Evolutionary conservation across 2,888 invertebrate genomes (phyloP), one percentile per base, ranked within the genome.

Genomic region (Tipula unca): DNA sequence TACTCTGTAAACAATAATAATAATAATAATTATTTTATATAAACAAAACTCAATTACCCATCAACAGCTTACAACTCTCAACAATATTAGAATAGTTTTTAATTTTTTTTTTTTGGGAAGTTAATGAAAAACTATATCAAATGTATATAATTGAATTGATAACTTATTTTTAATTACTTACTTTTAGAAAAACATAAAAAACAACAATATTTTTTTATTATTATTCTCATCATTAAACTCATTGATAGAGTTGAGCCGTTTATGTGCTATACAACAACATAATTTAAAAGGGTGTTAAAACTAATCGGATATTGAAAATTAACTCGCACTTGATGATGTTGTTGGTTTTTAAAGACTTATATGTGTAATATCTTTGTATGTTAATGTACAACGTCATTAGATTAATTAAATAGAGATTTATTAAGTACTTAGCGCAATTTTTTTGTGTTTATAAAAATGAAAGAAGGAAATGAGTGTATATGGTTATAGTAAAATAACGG

Each of bases 301-400:
- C 69, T 69, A 69, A 69, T 69, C 69, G 69, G 69, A 69, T 69
- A 69, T 69, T 69, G 69, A 69, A 25, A 69, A 69, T 69, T 69
- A 69, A 69, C 69, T 69, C 69, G n/a, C n/a, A 69, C 25, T 69
- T 69, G 25, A 69, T 69, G 20, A 69, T 25, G 69, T 69, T 69
- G 69, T 69, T 69, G 25, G 69, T 69, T 69, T 10, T 69, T 69
- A 25, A 5, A 48, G 48, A 48, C 48, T 69, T 69, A 10, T n/a
- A n/a, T n/a, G n/a, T n/a, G n/a, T n/a, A 69, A 69, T 25, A 69
- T 25, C 25, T 69, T 25, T 69, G 69, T 69, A 25, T 69, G 69
- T 69, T 69, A 69, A 69, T 69, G 69, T 69, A 69, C 25, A 3
- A 69, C 69, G 25, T 69, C 69, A 25, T 69, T 69, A 69, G 69